Conservation (phyloP, 2,888 invertebrate species). For the Eupelmus urozonus region DNA sequence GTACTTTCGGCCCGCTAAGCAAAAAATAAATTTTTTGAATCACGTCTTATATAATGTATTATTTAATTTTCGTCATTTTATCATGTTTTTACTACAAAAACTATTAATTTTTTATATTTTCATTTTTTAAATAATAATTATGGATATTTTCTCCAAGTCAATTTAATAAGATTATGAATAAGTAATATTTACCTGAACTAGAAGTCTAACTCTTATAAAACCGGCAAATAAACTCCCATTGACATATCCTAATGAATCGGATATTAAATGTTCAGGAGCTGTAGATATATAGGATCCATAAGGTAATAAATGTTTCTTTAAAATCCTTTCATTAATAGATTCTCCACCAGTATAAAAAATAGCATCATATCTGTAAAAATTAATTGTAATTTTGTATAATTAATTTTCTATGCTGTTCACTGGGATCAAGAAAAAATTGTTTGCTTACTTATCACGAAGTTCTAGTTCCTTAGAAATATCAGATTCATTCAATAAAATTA, state of each 20-base stretch:
- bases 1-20: no score
- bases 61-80: no score
- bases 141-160: no score
- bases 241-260: constrained; percentile 79
- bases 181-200: constrained; percentile 75
- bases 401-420: not conserved
- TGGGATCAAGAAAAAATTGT: constrained; percentile 4
- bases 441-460: constrained; percentile 70
- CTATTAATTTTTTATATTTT: not conserved
- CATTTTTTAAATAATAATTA: no score
- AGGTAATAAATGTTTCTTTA: constrained; percentile 73
- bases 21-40: no score
- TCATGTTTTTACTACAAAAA: no score
- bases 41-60: no score
- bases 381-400: constrained; percentile 33
- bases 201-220: constrained; percentile 76
- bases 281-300: constrained; percentile 79
- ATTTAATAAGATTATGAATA: not conserved
- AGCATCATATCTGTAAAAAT: constrained; percentile 76
- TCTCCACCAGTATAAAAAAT: constrained; percentile 79
- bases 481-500: constrained; percentile 76
- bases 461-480: constrained; percentile 71
- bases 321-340: constrained; percentile 71
- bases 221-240: constrained; percentile 77
- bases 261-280: constrained; percentile 77